These are phyloP conservation scores for Mionectes macconnelli DNA, from an alignment of 2,113 vertebrate genomes.

Conservation along the genomic window DNA sequence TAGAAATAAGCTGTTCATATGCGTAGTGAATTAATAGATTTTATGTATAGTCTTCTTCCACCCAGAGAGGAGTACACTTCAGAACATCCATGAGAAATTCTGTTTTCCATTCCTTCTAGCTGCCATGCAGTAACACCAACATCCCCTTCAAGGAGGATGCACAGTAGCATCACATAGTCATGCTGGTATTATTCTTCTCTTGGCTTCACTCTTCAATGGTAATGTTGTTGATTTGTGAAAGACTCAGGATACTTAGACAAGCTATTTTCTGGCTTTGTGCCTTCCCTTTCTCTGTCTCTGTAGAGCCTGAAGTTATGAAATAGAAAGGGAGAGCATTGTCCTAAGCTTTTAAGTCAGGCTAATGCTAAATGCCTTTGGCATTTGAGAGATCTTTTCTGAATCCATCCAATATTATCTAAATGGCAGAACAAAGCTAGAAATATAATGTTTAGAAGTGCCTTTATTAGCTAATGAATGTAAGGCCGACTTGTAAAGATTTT, in stretches of 20 bases:
- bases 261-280: constrained; percentile 31
- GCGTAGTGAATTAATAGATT: neutral
- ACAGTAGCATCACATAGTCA: neutral
- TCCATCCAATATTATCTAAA: neutral
- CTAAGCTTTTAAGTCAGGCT: neutral
- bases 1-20: neutral
- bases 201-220: neutral
- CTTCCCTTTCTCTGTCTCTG: neutral
- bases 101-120: neutral
- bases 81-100: neutral
- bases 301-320: neutral
- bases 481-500: neutral
- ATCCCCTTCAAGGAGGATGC: neutral
- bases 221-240: constrained; percentile 46
- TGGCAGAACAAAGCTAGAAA: neutral
- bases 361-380: neutral
- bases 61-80: neutral
- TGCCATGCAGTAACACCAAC: neutral
- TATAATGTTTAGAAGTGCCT: neutral
- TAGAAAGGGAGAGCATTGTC: neutral
- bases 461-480: neutral
- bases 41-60: neutral
- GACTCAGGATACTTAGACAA: constrained; percentile 7
- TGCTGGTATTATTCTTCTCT: neutral
- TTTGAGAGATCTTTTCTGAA: neutral